Evolutionary conservation across 2,888 invertebrate species (phyloP), one percentile per base, ranked within the genome.

Genomic region (Lapara coniferarum): DNA sequence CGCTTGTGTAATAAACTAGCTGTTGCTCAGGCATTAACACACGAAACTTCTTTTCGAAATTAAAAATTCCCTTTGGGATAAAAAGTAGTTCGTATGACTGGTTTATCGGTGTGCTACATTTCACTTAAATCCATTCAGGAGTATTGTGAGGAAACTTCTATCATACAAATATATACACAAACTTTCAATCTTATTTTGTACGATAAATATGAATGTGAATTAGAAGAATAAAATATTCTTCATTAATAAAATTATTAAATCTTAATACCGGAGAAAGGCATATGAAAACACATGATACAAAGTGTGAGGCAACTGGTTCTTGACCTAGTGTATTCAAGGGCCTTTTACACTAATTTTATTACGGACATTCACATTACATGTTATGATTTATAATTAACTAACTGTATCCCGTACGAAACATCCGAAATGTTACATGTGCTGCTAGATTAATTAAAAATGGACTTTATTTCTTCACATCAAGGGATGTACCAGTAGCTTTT

Each of bases 371-470:
- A 74, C 77, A 77, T 79, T 78, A 75, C 75, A 68, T 59, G 68
- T 68, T 68, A 59, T 58, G 58, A 46, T 46, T 63, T 68, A 81
- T 84, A 84, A 84, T 84, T 82, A 85, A 85, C 84, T 78, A 79
- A 80, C 80, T 80, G 80, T 83, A 77, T 76, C 16, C 63, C 19
- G 49, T 19, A 49, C 19, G 46, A 46, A 46, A 25, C 52, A 37
- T 14, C n/a, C 67, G 51, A 46, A 68, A n/a, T 30, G 2, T 16
- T 58, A 37, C 37, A 8, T 37, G 37, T 30, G 10, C 12, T 37
- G 12, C 3, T 52, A n/a, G 52, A 10, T 49, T 46, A 19, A 13
- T 19, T 46, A 19, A 55, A 55, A 10, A 19, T 16, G 10, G 46
- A 49, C 63, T 63, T 19, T 63, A 63, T 63, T 49, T 13, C 19